Evolutionary conservation across 1,140 invertebrate species (phyloP).

Genomic region (Zaprionus ornatus): DNA sequence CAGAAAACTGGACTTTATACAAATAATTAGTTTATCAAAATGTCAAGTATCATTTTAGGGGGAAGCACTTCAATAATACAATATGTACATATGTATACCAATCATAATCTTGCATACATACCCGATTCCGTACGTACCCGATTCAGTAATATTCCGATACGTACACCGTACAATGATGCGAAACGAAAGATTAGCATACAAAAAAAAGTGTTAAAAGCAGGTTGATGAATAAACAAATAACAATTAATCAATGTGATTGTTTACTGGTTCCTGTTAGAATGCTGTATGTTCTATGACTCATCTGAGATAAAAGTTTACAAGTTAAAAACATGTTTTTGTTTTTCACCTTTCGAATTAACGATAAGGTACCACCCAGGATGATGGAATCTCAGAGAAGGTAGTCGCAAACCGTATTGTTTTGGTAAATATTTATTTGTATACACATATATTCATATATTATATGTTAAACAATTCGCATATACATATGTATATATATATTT

Average conservation of each 20-base stretch:
- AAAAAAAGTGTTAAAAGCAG: not conserved
- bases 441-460: conserved; percentile 27
- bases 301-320: not conserved
- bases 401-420: not conserved
- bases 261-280: not conserved
- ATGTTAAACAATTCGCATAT: conserved; percentile 43
- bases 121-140: not conserved
- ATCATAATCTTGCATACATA: not conserved
- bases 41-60: not conserved
- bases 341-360: not conserved
- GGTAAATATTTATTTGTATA: conserved; percentile 63
- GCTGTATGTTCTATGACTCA: not conserved
- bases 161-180: not conserved
- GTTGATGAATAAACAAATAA: not conserved
- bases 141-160: not conserved
- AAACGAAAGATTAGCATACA: not conserved
- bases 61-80: not conserved
- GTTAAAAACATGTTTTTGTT: conserved; percentile 2
- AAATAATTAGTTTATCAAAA: no score
- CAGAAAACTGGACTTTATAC: not conserved
- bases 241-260: not conserved
- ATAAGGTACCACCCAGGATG: not conserved
- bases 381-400: no score
- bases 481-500: conserved; percentile 30
- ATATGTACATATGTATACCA: not conserved